Conservation (phyloP, 2,797 vertebrate genomes). For the Hylomyscus alleni region DNA sequence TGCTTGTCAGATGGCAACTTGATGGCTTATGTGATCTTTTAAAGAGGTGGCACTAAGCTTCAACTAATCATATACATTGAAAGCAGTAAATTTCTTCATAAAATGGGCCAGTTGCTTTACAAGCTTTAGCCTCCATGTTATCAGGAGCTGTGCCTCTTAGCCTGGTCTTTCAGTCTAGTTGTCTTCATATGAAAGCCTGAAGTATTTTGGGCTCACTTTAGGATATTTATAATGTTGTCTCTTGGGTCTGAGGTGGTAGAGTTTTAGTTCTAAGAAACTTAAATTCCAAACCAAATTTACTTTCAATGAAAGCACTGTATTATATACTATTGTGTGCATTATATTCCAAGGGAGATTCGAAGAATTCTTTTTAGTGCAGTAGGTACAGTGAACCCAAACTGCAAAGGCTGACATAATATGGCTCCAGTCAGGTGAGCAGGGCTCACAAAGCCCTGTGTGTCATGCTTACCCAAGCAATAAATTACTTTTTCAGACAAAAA, state of each 20-base stretch:
- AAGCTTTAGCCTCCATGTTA: not conserved
- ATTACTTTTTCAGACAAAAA: slow-evolving; percentile 81
- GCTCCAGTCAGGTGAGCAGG: slow-evolving; percentile 9
- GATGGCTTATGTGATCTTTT: slow-evolving; percentile 34
- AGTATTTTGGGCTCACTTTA: slow-evolving; percentile 9
- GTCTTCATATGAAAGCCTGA: slow-evolving; percentile 9
- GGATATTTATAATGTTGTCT: slow-evolving; percentile 44
- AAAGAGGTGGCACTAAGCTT: slow-evolving; percentile 39
- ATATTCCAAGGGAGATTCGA: slow-evolving; percentile 63
- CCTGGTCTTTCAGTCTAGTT: not conserved
- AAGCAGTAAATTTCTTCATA: slow-evolving; percentile 41
- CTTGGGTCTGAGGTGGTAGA: slow-evolving; percentile 23
- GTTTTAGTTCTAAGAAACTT: slow-evolving; percentile 37
- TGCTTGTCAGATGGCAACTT: slow-evolving; percentile 44
- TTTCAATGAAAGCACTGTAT: slow-evolving; percentile 52
- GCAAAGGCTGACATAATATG: slow-evolving; percentile 60
- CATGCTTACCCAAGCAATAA: slow-evolving; percentile 79
- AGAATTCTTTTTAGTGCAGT: slow-evolving; percentile 57
- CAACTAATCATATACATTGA: slow-evolving; percentile 5
- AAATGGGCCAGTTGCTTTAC: not conserved
- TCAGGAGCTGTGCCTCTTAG: slow-evolving; percentile 21
- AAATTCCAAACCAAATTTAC: slow-evolving; percentile 67
- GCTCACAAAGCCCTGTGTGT: slow-evolving; percentile 44
- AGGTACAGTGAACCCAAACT: slow-evolving; percentile 62
- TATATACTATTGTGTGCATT: slow-evolving; percentile 32